Conservation (phyloP, 2,888 invertebrate species). For the Amitus sp. region DNA sequence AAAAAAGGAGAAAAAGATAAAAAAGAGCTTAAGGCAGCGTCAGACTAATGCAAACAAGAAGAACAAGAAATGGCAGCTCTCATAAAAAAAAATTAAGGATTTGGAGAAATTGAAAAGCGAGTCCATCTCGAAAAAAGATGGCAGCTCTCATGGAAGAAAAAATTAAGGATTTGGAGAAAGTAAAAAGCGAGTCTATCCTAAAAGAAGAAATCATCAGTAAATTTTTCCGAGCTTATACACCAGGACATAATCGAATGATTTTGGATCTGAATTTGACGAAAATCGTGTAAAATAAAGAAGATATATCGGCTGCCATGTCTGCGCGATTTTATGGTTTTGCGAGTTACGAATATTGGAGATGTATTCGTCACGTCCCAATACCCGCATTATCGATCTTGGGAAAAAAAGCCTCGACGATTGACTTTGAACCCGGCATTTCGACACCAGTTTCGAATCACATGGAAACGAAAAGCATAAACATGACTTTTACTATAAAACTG, state of each 20-base stretch:
- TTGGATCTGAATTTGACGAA: neutral
- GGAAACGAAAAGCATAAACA: neutral
- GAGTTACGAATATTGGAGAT: neutral
- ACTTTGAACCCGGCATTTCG: neutral
- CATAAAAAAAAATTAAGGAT: too few relatives aligned
- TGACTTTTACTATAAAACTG: neutral
- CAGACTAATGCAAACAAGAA: too few relatives aligned
- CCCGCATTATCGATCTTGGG: neutral
- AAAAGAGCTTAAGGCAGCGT: too few relatives aligned
- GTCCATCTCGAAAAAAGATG: too few relatives aligned
- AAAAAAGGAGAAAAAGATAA: too few relatives aligned
- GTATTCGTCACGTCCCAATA: neutral
- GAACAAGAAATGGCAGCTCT: too few relatives aligned
- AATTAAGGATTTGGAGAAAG: too few relatives aligned
- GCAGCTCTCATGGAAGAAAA: too few relatives aligned
- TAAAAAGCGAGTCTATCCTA: too few relatives aligned
- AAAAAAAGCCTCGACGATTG: neutral
- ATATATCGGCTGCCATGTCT: neutral
- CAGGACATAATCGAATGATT: neutral
- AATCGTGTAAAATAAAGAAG: neutral
- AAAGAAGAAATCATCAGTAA: neutral
- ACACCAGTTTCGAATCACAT: neutral
- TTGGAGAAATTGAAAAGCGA: too few relatives aligned
- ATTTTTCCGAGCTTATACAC: neutral
- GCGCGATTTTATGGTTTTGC: neutral